Percentiles rank a stretch among this genome's conserved stretches.
These are phyloP conservation scores for Isaurus tuberculatus DNA, from an alignment of 92 coral and sea anemone species.

Conservation along the genomic window DNA sequence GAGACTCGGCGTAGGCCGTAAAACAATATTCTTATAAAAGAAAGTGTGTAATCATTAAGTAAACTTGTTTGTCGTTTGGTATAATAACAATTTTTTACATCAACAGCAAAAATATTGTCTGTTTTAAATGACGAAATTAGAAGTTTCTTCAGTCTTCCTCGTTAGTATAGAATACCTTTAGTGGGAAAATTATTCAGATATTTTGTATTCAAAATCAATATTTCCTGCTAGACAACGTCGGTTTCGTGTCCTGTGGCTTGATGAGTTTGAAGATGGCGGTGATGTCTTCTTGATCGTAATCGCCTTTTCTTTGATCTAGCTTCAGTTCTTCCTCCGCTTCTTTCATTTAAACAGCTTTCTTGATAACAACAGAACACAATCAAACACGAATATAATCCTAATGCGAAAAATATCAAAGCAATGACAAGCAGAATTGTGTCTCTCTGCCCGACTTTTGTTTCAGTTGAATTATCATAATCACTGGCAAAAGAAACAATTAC, in stretches of 20 bases:
- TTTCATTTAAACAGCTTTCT: slow-evolving; percentile 31
- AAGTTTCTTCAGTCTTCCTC: too few species aligned
- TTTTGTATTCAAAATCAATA: background rate
- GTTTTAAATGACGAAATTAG: too few species aligned
- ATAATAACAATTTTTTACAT: too few species aligned
- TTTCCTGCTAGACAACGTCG: background rate
- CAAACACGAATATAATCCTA: slow-evolving; percentile 19
- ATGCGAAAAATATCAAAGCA: background rate
- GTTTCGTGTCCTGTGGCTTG: background rate
- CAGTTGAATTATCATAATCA: background rate
- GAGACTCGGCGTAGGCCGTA: too few species aligned
- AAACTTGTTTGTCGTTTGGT: too few species aligned
- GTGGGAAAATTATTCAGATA: too few species aligned
- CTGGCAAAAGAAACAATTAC: slow-evolving; percentile 5
- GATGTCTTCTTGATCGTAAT: background rate
- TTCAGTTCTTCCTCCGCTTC: background rate
- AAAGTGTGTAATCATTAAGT: too few species aligned
- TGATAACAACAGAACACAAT: slow-evolving; percentile 7
- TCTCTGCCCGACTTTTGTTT: background rate
- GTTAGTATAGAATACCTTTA: too few species aligned
- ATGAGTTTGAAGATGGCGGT: background rate
- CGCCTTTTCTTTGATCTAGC: background rate
- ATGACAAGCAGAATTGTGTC: slow-evolving; percentile 11
- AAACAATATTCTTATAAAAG: too few species aligned
- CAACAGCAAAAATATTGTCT: too few species aligned